Evolutionary conservation across 1,140 invertebrate genomes (phyloP), one percentile per base, ranked within the genome.

Genomic region (Acromyrmex echinatior): DNA sequence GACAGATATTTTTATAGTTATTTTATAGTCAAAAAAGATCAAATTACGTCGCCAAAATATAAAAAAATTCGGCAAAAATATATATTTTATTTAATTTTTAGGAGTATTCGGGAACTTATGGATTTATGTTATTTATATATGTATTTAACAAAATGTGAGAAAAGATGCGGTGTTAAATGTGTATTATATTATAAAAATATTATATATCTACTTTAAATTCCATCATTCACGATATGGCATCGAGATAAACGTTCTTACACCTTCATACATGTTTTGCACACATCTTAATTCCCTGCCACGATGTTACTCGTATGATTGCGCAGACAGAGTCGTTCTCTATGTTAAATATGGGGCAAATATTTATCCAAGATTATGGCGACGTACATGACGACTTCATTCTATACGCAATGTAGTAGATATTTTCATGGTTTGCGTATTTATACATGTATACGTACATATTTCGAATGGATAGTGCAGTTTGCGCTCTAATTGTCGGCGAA

Each of bases 281-380:
- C 28, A 76, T 76, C 80, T 76, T 63, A 74, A 84, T 51, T 76
- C 56, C 58, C n/a, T 28, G 4, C 25, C 12, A 28, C 35, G 18
- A 74, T 49, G 66, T 82, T 74, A 25, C 25, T 25, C 25, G 25
- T 25, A 56, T 21, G 63, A 56, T 62, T 31, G 39, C 18, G 14
- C 25, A 49, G 35, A 2, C n/a, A 25, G 25, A 39, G 2, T 51
- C 56, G 70, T 70, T 70, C 18, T 45, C 14, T 5, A 39, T 65
- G 79, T n/a, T 76, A 76, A 76, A 49, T 62, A 62, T 18, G 28
- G n/a, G 39, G 18, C 25, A 84, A 74, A 76, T 76, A 84, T 84
- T 74, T 84, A 76, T 84, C 60, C 80, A 68, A 82, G 80, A 82
- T 82, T 82, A 74, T 49, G 80, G 39, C 53, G 58, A 84, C 28